Percentiles rank a stretch among this genome's conserved stretches.
Conservation (phyloP, 2,113 vertebrate species). For the Zosterops borbonicus region DNA sequence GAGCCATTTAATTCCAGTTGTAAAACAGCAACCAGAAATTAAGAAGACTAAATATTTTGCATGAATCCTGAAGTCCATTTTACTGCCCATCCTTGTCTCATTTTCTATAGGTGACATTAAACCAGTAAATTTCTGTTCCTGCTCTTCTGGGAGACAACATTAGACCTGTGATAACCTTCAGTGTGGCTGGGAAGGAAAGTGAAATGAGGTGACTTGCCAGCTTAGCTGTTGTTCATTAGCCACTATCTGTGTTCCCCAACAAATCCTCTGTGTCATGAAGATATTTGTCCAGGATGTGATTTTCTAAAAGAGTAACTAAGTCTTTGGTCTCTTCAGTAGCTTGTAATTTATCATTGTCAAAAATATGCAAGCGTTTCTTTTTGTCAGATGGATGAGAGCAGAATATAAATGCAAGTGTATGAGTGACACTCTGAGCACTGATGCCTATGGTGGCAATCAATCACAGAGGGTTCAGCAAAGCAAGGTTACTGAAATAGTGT, state of each 20-base stretch:
- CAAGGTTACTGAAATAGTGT: not conserved
- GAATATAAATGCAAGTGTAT: constrained; percentile 45
- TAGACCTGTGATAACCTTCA: constrained; percentile 4
- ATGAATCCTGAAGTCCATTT: not conserved
- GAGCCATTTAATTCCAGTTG: not conserved
- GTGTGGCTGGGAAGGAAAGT: not conserved
- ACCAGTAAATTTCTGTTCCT: not conserved
- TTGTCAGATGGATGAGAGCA: constrained; percentile 13
- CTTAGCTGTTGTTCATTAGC: not conserved
- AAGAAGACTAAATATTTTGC: not conserved
- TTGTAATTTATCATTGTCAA: constrained; percentile 63
- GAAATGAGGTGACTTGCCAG: constrained; percentile 11
- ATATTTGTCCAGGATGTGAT: constrained; percentile 39
- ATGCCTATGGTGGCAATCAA: not conserved
- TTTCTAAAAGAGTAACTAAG: constrained; percentile 46
- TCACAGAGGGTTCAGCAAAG: not conserved
- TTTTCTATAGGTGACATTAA: not conserved
- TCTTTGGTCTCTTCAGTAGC: constrained; percentile 30
- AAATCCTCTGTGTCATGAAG: constrained; percentile 22
- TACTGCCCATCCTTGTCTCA: not conserved
- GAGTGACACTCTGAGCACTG: constrained; percentile 30
- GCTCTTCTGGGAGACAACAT: not conserved
- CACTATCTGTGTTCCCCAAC: not conserved
- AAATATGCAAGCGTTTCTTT: constrained; percentile 51
- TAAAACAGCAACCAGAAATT: not conserved